Evolutionary conservation across 1,140 invertebrate genomes (phyloP), one percentile per base, ranked within the genome.

Genomic region (Copidosoma floridanum): DNA sequence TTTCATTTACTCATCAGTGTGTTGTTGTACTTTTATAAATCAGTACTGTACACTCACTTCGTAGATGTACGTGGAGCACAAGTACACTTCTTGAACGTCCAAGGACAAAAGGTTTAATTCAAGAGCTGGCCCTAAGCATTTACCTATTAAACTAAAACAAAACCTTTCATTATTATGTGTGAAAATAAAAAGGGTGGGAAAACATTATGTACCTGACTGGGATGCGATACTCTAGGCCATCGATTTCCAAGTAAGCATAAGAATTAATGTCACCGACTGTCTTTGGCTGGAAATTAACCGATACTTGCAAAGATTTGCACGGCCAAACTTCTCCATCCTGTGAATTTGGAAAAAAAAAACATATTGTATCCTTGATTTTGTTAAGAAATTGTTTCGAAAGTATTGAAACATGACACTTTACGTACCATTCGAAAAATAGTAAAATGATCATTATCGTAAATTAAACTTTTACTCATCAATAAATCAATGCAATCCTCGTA

Each of bases 291-390:
- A 78, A 81, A n/a, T 70, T 56, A 1, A 78, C 37, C 0, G 62
- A 68, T 10, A 77, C 51, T 3, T 74, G 62, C 6, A 20, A 48
- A 1, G 67, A 68, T 40, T 66, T 71, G 12, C 59, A 67, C 5
- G 79, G 75, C 67, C 70, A 71, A 44, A 79, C 68, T 64, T 74
- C 67, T 11, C 72, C 76, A 14, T 65, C 57, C 74, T 78, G 40
- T 12, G 32, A 47, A 26, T 26, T 6, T n/a, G 10, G 29, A 20
- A 50, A n/a, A 37, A 37, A 14, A 21, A 23, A 43, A 12, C 1
- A 32, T 21, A 29, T 32, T n/a, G n/a, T 54, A 47, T 35, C 1
- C 27, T 32, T 32, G 12, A n/a, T n/a, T 21, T 16, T 8, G 11
- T 24, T 3, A 54, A 29, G 21, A 29, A 29, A 29, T 10, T n/a